These are phyloP conservation scores for Antidorcas marsupialis DNA, from an alignment of 2,113 vertebrate genomes.

Conservation along the genomic window DNA sequence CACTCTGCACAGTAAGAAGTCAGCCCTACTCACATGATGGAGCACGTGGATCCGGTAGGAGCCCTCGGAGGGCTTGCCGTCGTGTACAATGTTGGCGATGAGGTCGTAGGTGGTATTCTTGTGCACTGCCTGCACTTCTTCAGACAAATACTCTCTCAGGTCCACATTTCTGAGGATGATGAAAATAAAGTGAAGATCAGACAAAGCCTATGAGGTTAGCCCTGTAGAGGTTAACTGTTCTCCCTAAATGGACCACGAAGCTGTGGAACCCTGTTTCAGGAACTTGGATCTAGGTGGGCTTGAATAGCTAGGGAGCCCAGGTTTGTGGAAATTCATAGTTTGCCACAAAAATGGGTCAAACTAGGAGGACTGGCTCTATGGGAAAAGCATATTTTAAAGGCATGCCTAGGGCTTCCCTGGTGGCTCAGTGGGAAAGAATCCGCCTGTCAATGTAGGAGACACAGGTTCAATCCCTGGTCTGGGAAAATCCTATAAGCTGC, in stretches of 20 bases:
- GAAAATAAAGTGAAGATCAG: neutral
- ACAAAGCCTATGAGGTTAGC: neutral
- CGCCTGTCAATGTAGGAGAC: neutral
- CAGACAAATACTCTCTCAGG: slow-evolving; percentile 92
- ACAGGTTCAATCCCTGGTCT: neutral
- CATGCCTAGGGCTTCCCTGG: neutral
- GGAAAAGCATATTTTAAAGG: neutral
- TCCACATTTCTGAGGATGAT: slow-evolving; percentile 87
- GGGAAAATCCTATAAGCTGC: neutral
- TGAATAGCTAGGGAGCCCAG: neutral
- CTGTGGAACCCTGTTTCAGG: neutral
- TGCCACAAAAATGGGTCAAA: neutral
- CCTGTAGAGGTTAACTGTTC: neutral
- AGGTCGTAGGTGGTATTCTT: slow-evolving; percentile 93
- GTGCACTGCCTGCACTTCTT: slow-evolving; percentile 90
- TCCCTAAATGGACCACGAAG: neutral
- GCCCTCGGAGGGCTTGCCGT: slow-evolving; percentile 93
- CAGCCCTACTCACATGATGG: slow-evolving; percentile 88
- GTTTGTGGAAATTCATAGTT: neutral
- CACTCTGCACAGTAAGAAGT: neutral
- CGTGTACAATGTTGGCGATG: slow-evolving; percentile 93
- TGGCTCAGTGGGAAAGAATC: neutral
- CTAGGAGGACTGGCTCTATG: neutral
- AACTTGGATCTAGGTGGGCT: neutral
- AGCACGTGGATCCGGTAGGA: slow-evolving; percentile 96